Percentiles rank a stretch among this genome's conserved stretches.
Conservation (phyloP, 1,140 invertebrate species). For the Helicoverpa armigera region DNA sequence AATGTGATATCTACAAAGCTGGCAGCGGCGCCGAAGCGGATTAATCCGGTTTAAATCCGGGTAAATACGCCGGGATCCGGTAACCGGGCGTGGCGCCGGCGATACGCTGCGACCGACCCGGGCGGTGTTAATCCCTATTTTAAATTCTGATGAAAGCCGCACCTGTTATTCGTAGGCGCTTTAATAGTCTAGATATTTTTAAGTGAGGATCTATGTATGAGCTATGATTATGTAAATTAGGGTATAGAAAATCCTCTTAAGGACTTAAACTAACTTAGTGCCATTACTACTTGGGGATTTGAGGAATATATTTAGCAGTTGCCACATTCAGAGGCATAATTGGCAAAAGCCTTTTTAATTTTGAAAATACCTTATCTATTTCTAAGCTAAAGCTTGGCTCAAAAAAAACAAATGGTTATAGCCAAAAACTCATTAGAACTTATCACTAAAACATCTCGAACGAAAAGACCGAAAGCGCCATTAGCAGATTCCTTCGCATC, state of each 20-base stretch:
- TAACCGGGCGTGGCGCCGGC: slow-evolving; percentile 60
- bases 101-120: slow-evolving; percentile 72
- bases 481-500: slow-evolving; percentile 27
- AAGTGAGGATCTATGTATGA: slow-evolving; percentile 25
- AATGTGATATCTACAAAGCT: slow-evolving; percentile 78
- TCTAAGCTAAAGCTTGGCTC: neutral
- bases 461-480: neutral
- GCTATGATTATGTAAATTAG: slow-evolving; percentile 21
- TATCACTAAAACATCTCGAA: slow-evolving; percentile 22
- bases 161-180: slow-evolving; percentile 72
- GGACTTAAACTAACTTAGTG: neutral
- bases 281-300: neutral
- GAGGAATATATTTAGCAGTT: too few relatives aligned
- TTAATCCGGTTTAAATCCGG: slow-evolving; percentile 75
- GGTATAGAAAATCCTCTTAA: neutral
- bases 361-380: neutral
- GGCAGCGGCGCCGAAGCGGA: slow-evolving; percentile 67
- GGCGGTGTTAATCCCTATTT: slow-evolving; percentile 81
- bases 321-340: neutral
- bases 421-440: slow-evolving; percentile 7
- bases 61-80: slow-evolving; percentile 68
- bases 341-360: neutral
- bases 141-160: slow-evolving; percentile 81
- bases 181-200: slow-evolving; percentile 34
- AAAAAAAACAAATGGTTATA: too few relatives aligned